Conservation (phyloP, 1,140 invertebrate species). For the Drosophila ercepeae region DNA sequence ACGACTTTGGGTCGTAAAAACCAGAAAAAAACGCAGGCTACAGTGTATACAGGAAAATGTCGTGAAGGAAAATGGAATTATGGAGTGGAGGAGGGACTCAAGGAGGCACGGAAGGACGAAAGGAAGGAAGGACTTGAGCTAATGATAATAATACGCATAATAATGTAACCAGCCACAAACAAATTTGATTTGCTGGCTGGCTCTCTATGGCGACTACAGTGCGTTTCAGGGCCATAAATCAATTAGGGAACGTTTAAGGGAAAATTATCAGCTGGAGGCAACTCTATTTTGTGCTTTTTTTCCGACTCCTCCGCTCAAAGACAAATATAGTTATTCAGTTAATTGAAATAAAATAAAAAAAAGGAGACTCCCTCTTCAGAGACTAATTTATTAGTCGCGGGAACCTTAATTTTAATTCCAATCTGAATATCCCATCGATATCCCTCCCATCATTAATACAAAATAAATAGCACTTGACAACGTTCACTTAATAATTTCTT, state of each 20-base stretch:
- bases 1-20: constrained; percentile 48
- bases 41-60: constrained; percentile 14
- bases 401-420: no score
- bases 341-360: not conserved
- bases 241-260: constrained; percentile 27
- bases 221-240: constrained; percentile 46
- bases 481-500: constrained; percentile 78
- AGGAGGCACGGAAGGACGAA: not conserved
- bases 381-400: no score
- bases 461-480: constrained; percentile 76
- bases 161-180: constrained; percentile 49
- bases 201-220: constrained; percentile 38
- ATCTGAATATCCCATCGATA: no score
- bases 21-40: constrained; percentile 31
- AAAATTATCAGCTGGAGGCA: constrained; percentile 21
- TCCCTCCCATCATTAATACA: constrained; percentile 53
- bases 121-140: constrained; percentile 49
- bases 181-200: constrained; percentile 44
- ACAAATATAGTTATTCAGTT: not conserved
- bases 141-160: constrained; percentile 53
- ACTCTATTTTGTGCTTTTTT: not conserved
- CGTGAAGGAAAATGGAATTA: constrained; percentile 46
- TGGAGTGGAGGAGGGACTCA: not conserved
- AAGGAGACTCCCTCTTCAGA: no score
- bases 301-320: no score